Evolutionary conservation across 2,888 invertebrate species (phyloP).

Genomic region (Zeuzera pyrina): DNA sequence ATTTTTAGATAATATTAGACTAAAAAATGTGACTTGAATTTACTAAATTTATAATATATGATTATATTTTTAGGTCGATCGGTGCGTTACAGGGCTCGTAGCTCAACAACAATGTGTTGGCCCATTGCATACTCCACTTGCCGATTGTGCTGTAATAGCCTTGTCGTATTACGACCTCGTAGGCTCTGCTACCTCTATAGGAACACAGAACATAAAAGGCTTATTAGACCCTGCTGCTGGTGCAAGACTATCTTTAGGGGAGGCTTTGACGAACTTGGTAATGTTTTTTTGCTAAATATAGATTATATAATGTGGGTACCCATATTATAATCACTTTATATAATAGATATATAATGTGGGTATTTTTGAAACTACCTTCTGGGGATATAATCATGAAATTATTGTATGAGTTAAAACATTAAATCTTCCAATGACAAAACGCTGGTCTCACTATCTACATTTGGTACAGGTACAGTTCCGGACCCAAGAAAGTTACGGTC

Average conservation of each 20-base stretch:
- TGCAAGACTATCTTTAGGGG: slow-evolving; percentile 94
- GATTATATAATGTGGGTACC: background rate
- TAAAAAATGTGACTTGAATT: too few species aligned
- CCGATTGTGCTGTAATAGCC: slow-evolving; percentile 93
- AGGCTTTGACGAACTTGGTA: slow-evolving; percentile 94
- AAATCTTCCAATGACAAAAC: too few species aligned
- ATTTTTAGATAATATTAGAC: too few species aligned
- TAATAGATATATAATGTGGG: too few species aligned
- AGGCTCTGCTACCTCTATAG: slow-evolving; percentile 96
- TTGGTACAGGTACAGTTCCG: too few species aligned
- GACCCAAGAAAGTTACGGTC: too few species aligned
- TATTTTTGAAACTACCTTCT: too few species aligned
- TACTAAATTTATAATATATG: too few species aligned
- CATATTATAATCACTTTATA: background rate
- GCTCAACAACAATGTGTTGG: slow-evolving; percentile 99
- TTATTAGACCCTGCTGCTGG: slow-evolving; percentile 87
- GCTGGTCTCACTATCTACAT: too few species aligned
- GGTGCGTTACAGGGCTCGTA: slow-evolving; percentile 95
- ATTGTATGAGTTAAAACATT: too few species aligned
- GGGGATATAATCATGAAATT: too few species aligned
- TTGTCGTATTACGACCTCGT: slow-evolving; percentile 86
- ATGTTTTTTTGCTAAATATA: slow-evolving; percentile 35
- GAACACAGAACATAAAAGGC: slow-evolving; percentile 97
- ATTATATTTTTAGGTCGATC: slow-evolving; percentile 75
- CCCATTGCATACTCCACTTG: slow-evolving; percentile 94